Percentiles rank a stretch among this genome's conserved stretches.
phyloP scores from a whole-genome alignment of 2,888 invertebrate species.

The Euzetes globulus region DNA sequence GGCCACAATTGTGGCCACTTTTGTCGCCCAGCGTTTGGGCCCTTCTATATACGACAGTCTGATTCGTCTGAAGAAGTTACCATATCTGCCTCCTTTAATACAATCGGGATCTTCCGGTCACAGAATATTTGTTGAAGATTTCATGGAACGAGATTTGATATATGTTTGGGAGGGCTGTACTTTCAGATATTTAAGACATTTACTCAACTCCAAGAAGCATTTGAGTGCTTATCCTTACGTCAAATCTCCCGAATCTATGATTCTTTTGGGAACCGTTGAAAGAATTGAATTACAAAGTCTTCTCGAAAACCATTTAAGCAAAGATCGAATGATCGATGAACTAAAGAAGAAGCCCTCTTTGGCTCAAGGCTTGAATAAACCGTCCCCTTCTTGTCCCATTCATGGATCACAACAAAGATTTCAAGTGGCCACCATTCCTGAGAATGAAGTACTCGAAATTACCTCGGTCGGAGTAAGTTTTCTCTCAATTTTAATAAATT shows the following conservation, averaged over 20 bases:
- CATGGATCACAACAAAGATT: conserved; percentile 30
- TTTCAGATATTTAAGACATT: conserved; percentile 75
- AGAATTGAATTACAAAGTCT: conserved; percentile 76
- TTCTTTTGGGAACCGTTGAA: conserved; percentile 87
- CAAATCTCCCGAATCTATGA: conserved; percentile 74
- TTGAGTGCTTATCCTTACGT: conserved; percentile 84
- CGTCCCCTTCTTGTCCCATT: conserved; percentile 29
- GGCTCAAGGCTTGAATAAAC: conserved; percentile 5
- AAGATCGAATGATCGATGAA: conserved; percentile 59
- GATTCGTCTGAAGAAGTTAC: conserved; percentile 91
- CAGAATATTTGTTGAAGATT: conserved; percentile 88
- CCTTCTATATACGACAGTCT: conserved; percentile 98
- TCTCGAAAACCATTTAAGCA: conserved; percentile 76
- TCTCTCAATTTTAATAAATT: background rate
- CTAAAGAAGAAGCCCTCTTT: conserved; percentile 20
- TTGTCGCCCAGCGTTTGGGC: conserved; percentile 79
- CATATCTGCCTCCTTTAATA: conserved; percentile 89
- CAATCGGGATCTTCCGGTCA: conserved; percentile 68
- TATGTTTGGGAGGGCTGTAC: conserved; percentile 74
- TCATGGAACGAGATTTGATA: conserved; percentile 83
- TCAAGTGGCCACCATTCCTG: conserved; percentile 31
- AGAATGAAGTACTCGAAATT: conserved; percentile 21
- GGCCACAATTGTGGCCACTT: conserved; percentile 89
- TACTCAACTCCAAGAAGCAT: conserved; percentile 65
- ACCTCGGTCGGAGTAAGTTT: conserved; percentile 28